Conservation (phyloP, 2,797 vertebrate species). For the Catharus ustulatus region DNA sequence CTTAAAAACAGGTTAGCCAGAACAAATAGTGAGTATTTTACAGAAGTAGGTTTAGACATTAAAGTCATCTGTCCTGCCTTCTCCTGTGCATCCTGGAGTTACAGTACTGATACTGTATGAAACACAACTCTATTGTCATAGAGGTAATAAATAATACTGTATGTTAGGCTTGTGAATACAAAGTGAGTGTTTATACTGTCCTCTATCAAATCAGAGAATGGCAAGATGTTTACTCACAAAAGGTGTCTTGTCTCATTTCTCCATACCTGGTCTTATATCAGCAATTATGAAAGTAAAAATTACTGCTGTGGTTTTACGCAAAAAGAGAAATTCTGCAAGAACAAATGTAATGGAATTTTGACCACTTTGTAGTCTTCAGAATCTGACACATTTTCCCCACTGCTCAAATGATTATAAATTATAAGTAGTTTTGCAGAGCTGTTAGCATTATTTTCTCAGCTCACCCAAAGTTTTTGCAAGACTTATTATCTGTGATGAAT, state of each 20-base stretch:
- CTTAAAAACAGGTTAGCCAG: background rate
- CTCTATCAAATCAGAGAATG: background rate
- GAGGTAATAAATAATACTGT: background rate
- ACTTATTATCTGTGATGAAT: conserved; percentile 15
- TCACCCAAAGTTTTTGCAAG: conserved; percentile 1
- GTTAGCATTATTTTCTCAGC: conserved; percentile 20
- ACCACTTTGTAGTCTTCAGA: conserved; percentile 8
- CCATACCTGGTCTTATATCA: background rate
- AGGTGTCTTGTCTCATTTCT: background rate
- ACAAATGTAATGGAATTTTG: background rate
- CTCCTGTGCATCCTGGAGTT: background rate
- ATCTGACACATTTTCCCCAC: background rate
- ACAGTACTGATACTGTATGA: background rate
- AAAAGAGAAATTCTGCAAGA: background rate
- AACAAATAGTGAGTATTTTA: background rate
- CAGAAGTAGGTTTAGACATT: background rate
- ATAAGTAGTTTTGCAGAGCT: conserved; percentile 29
- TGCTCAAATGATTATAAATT: conserved; percentile 11
- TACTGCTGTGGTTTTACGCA: background rate
- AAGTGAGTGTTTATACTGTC: background rate
- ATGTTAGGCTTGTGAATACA: background rate
- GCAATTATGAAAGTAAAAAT: background rate
- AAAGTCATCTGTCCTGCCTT: background rate
- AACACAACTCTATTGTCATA: background rate
- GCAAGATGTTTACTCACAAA: background rate